Evolutionary conservation across 2,113 vertebrate species (phyloP), one percentile per base, ranked within the genome.

Genomic region (Sceloporus undulatus): DNA sequence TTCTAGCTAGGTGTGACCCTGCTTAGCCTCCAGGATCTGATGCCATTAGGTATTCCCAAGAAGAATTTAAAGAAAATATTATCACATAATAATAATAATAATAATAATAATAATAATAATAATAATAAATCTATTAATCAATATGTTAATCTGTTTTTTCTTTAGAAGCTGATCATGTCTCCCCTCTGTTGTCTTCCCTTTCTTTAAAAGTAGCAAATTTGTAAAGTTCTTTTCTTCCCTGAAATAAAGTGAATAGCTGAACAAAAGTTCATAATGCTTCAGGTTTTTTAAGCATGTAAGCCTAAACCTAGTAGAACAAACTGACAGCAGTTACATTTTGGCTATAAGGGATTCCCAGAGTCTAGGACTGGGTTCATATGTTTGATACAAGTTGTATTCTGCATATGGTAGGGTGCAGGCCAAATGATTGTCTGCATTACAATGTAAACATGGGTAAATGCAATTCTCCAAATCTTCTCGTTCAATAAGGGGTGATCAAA

Each of bases 241-340:
- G 54, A 40, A 81, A 40, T 65, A 65, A 81, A 48, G 48, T 34
- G 48, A 48, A 7, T 48, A 48, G 48, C 48, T 48, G 48, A 7
- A 48, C 5, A 48, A 4, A 48, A 4, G 48, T 48, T 48, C 48
- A 48, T 48, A 48, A 48, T 48, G 48, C 4, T 48, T 48, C 48
- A 48, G 48, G 48, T 48, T 48, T 48, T 85, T 85, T 86, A 85
- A 78, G 27, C 3, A 21, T 81, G 34, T 66, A 88, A 90, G 48
- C 23, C 2, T 83, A 86, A 68, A 65, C 34, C 34, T 48, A 48
- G 48, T 48, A 48, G 48, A 7, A 48, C 48, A 7, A 48, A 48
- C 7, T 48, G 5, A 48, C 7, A 7, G 48, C 48, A 48, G 48
- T 48, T 48, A 48, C 34, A 42, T 29, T 48, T 70, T 65, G 38